Conservation (phyloP, 2,888 invertebrate genomes). For the Mythimna vitellina region DNA sequence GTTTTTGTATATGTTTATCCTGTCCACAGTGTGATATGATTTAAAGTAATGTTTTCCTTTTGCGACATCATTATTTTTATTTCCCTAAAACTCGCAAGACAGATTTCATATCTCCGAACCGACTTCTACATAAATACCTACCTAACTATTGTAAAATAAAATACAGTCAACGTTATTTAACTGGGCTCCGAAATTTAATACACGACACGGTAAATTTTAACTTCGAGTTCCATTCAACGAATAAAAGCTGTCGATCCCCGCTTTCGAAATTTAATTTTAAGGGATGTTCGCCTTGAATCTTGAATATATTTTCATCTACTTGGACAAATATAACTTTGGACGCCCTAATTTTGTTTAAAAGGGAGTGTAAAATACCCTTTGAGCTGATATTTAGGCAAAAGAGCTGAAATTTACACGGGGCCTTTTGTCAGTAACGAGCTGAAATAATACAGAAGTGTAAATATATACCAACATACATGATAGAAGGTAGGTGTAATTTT, state of each 20-base stretch:
- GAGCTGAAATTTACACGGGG: conserved; percentile 34
- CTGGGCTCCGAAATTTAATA: conserved; percentile 53
- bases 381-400: conserved; percentile 51
- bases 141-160: conserved; percentile 36
- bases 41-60: too few species aligned
- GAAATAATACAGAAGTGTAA: conserved; percentile 41
- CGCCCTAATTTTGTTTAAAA: conserved; percentile 59
- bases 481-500: conserved; percentile 34
- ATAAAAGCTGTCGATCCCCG: conserved; percentile 55
- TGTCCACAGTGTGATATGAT: too few species aligned
- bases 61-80: not conserved
- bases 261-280: conserved; percentile 62
- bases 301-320: conserved; percentile 62
- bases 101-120: not conserved
- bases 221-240: conserved; percentile 51
- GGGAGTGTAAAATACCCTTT: conserved; percentile 55
- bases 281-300: conserved; percentile 46
- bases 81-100: not conserved
- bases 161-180: conserved; percentile 45
- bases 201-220: conserved; percentile 54
- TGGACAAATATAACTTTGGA: conserved; percentile 62
- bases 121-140: not conserved
- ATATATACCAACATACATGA: conserved; percentile 38
- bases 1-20: too few species aligned
- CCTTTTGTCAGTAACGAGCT: conserved; percentile 47